phyloP scores from a whole-genome alignment of 2,888 invertebrate genomes.

The Bellardia bayeri region DNA sequence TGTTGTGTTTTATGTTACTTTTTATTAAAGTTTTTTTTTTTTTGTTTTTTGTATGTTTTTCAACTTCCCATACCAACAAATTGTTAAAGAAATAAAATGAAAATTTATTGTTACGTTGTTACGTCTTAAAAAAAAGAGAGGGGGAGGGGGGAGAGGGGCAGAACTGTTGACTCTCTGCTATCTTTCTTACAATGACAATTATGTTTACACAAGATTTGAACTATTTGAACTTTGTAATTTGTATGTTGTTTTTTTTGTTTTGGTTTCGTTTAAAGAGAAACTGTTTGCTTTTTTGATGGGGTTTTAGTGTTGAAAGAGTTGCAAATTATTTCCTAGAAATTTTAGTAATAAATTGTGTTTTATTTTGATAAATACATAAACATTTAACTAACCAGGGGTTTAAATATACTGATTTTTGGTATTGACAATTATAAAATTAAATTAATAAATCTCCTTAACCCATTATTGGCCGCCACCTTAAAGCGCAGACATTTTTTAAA shows the following conservation, averaged over 20 bases:
- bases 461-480: no score
- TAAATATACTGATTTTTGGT: no score
- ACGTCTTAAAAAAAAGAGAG: neutral
- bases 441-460: no score
- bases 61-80: constrained; percentile 12
- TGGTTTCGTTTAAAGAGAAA: neutral
- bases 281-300: constrained; percentile 28
- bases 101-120: constrained; percentile 26
- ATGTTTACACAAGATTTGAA: constrained; percentile 65
- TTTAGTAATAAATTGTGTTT: neutral
- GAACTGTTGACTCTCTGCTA: neutral
- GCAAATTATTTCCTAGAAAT: constrained; percentile 10
- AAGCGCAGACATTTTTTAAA: no score
- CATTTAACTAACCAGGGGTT: no score
- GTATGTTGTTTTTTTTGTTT: constrained; percentile 9
- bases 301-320: constrained; percentile 1
- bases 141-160: no score
- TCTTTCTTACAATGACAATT: constrained; percentile 50
- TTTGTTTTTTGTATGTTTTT: neutral
- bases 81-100: constrained; percentile 39
- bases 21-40: neutral
- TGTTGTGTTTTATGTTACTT: neutral
- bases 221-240: constrained; percentile 52
- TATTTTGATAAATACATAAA: no score
- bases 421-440: no score